These are phyloP conservation scores for Anabas testudineus DNA, from an alignment of 2,797 vertebrate species.

Conservation along the genomic window DNA sequence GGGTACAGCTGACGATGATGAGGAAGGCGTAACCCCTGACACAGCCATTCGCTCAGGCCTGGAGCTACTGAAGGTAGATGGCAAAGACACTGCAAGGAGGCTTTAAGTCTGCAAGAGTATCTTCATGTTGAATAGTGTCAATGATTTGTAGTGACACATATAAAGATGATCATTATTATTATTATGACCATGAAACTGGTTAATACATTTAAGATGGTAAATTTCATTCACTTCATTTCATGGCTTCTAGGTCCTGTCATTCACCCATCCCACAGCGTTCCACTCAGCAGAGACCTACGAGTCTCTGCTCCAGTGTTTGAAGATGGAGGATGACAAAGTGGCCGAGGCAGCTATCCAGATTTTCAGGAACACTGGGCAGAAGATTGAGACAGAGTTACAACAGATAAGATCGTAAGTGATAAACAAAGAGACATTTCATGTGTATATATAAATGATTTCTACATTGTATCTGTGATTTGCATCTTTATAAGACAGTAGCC, in stretches of 20 bases:
- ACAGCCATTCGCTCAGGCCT: constrained; percentile 97
- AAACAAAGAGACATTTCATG: no score
- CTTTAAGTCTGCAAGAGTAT: neutral
- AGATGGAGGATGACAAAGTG: constrained; percentile 99
- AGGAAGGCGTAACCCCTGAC: constrained; percentile 98
- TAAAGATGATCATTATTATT: no score
- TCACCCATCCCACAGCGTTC: constrained; percentile 98
- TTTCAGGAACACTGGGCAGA: constrained; percentile 99
- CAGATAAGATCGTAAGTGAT: constrained; percentile 96
- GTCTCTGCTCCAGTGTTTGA: constrained; percentile 98
- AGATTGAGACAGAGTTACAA: constrained; percentile 96
- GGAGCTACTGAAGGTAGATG: constrained; percentile 95
- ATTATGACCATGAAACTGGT: no score
- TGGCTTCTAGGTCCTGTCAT: constrained; percentile 92
- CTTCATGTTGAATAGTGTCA: neutral
- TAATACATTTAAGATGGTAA: no score
- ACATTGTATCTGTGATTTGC: neutral
- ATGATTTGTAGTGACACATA: neutral
- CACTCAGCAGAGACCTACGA: constrained; percentile 99
- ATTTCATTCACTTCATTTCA: neutral
- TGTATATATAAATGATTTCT: neutral
- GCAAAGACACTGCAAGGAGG: neutral
- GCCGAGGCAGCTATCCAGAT: constrained; percentile 99
- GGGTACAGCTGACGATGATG: constrained; percentile 97
- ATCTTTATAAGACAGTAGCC: neutral